Base-by-base conservation (phyloP, 2,888 invertebrate genomes). In the Alviniconcha strummeri region DNA sequence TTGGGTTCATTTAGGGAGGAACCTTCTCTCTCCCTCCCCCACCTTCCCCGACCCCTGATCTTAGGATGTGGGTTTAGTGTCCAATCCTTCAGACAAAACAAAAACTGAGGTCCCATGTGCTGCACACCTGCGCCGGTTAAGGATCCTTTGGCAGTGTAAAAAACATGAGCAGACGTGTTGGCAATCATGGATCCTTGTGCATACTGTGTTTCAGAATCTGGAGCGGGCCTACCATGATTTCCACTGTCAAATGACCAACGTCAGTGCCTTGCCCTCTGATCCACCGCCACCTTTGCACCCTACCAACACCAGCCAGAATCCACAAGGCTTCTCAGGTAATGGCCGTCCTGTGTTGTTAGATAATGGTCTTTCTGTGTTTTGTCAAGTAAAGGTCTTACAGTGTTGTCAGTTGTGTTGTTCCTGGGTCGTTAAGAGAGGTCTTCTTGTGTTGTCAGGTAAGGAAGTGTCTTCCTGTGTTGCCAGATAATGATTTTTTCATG, bases 141-240 rank as follows among this genome's bases (percentile, higher is more conserved):
- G 36, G 36, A 36, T 36, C 36, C 36, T 36, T 36, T 36, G 36
- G 36, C 36, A 36, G 36, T 36, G 36, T 36, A 36, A 36, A 36
- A 36, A 36, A 0, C 0, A 3, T 3, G 36, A 36, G 36, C 36
- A 36, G 36, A 36, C 64, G 15, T 64, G 9, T 4, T 64, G 64
- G 9, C 9, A 64, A 15, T 64, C 64, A 64, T 64, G 64, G 64
- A 64, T 13, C 15, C 64, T 64, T 64, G 11, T 64, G 64, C 11
- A 64, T 13, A 1, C 64, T 64, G 9, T 64, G 64, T 84, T 85
- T 56, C 84, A 91, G 91, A 90, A 89, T 82, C 84, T 91, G 72
- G 91, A 91, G 84, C 86, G 84, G 74, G 91, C 90, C 0, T 91
- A 90, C 81, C 85, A 88, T 79, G 90, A 91, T 77, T 90, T 91